These are phyloP conservation scores for Ephydatia muelleri DNA, from an alignment of 37 sponge, comb jelly and placozoan genomes.

Conservation along the genomic window DNA sequence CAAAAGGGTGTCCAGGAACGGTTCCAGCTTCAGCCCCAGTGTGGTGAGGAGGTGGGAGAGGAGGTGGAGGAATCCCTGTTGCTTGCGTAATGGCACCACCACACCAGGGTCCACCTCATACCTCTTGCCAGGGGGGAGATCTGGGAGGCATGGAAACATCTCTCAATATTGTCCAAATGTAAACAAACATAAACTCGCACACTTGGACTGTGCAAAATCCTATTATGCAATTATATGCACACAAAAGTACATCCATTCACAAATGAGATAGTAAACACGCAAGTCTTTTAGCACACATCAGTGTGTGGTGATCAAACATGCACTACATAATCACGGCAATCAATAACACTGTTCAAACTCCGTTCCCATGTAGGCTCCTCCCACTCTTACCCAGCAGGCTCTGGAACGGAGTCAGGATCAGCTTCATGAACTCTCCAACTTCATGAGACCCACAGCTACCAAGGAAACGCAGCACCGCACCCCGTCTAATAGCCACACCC, in stretches of 20 bases:
- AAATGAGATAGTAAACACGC: too few relatives aligned
- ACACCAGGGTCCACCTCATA: conserved; percentile 4
- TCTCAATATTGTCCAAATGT: neutral
- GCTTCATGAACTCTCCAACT: conserved; percentile 51
- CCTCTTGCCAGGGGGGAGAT: neutral
- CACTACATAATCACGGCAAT: neutral
- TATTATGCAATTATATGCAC: too few relatives aligned
- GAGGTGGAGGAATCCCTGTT: conserved; percentile 74
- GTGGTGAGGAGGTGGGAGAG: conserved; percentile 56
- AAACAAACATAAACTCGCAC: too few relatives aligned
- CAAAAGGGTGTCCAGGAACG: conserved; percentile 38
- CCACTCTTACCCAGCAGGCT: conserved; percentile 1
- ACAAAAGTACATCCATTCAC: too few relatives aligned
- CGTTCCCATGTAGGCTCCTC: neutral
- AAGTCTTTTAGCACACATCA: too few relatives aligned
- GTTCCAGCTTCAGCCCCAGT: conserved; percentile 37
- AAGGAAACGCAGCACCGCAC: conserved; percentile 68
- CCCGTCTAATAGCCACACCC: conserved; percentile 47
- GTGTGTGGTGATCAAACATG: neutral
- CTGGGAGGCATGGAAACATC: too few relatives aligned
- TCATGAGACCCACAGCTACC: conserved; percentile 57
- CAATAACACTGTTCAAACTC: neutral
- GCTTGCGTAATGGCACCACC: conserved; percentile 75
- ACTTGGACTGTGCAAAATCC: too few relatives aligned
- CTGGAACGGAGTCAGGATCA: conserved; percentile 55